These are phyloP conservation scores for Caenorhabditis zanzibari DNA, from an alignment of 2,888 invertebrate species.

Conservation along the genomic window DNA sequence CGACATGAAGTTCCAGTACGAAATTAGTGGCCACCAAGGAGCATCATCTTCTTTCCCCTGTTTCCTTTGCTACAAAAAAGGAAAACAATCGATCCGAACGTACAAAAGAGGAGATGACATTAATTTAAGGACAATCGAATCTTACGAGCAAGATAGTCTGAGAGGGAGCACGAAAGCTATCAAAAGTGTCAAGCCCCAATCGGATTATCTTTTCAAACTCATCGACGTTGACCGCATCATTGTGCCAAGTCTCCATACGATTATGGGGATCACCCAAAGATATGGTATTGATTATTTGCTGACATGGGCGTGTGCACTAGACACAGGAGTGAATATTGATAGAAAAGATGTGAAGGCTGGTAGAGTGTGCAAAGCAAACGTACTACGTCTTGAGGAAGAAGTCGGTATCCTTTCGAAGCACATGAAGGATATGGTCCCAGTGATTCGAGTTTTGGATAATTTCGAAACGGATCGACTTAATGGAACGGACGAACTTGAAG, in stretches of 20 bases:
- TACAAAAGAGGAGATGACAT: neutral
- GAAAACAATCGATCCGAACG: neutral
- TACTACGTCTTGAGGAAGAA: neutral
- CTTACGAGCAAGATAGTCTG: neutral
- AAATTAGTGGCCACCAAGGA: constrained; percentile 29
- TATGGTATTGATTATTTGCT: constrained; percentile 16
- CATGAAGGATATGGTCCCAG: neutral
- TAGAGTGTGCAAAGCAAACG: neutral
- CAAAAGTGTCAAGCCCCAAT: neutral
- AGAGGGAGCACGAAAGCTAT: neutral
- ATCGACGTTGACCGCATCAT: neutral
- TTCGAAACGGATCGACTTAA: neutral
- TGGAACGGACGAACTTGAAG: neutral
- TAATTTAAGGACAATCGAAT: neutral
- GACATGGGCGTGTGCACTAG: neutral
- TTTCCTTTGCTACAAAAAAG: neutral
- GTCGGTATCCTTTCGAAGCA: neutral
- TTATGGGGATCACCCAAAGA: constrained; percentile 10
- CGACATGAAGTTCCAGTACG: constrained; percentile 18
- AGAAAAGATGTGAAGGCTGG: neutral
- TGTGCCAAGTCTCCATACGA: neutral
- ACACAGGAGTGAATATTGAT: neutral
- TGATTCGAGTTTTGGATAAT: neutral
- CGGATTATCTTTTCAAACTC: neutral
- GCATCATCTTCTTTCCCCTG: neutral